Base-by-base conservation (phyloP, 2,888 invertebrate species). In the Phanerotoma sp. region DNA sequence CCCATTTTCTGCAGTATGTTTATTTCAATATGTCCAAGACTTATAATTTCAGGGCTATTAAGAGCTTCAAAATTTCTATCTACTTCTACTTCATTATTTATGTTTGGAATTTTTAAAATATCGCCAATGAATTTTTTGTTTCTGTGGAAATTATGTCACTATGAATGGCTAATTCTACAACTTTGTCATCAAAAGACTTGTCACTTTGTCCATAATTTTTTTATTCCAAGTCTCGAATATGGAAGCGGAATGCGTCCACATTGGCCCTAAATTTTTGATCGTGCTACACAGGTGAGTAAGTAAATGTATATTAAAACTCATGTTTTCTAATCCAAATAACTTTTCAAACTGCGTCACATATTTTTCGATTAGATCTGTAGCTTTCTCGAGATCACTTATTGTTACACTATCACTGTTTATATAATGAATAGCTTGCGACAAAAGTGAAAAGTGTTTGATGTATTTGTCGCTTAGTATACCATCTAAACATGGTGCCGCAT, bases 401-500 rank as follows among this genome's bases (percentile, higher is more conserved):
- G 10, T 35, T 35, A 47, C 22, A 21, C 21, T 21, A 35, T 47
- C 35, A 7, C 20, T 47, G 15, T 35, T 47, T 7, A 47, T n/a
- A 20, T 5, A 21, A 15, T 35, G 37, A 7, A 37, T 13, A 35
- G n/a, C 35, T 30, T 37, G 37, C 2, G 21, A 47, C 18, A 47
- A 22, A 7, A 33, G n/a, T n/a, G 47, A 18, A n/a, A 47, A 16
- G 16, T 30, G 47, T 3, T 47, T 20, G 11, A 47, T 13, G 20
- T 33, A 18, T n/a, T 20, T 22, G 10, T 33, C 6, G 6, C 15
- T 7, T 3, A 47, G 4, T 16, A 35, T 21, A 4, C 47, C 56
- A 44, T 55, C 46, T 10, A 56, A 20, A 28, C 56, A 56, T 3
- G 18, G 18, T 30, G 47, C 20, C 5, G 41, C 51, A 16, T 51